Evolutionary conservation across 2,888 invertebrate species (phyloP).

Genomic region (Phorcus lineatus): DNA sequence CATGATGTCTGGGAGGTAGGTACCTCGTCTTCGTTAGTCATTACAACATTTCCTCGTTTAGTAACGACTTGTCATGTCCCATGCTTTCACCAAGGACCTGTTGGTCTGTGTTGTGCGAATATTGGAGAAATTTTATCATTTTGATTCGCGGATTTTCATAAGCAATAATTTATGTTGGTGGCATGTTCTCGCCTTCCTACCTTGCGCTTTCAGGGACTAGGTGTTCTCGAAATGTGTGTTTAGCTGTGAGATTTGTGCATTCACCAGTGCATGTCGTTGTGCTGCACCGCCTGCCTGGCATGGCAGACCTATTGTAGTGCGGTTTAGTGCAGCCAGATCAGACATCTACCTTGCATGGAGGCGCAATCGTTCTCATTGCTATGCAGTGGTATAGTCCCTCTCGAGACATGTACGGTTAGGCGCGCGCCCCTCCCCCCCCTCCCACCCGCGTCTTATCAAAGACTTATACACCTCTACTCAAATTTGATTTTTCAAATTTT

Average conservation of each 20-base stretch:
- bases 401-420: not conserved
- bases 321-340: not conserved
- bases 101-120: not conserved
- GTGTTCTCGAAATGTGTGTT: no score
- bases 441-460: not conserved
- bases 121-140: not conserved
- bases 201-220: no score
- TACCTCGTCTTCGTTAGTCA: not conserved
- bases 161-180: slow-evolving; percentile 11
- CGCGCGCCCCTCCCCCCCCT: not conserved
- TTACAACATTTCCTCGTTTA: not conserved
- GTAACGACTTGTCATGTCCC: not conserved
- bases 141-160: not conserved
- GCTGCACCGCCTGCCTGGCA: not conserved
- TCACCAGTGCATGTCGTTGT: not conserved
- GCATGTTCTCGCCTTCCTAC: not conserved
- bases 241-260: not conserved
- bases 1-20: slow-evolving; percentile 3
- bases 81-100: not conserved
- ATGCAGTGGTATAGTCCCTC: not conserved
- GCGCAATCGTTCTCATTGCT: not conserved
- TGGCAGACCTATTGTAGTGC: not conserved
- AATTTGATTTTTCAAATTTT: no score
- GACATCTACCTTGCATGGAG: slow-evolving; percentile 4
- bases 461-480: no score